phyloP scores from a whole-genome alignment of 2,888 invertebrate species.

The Tetrapedia diversipes region DNA sequence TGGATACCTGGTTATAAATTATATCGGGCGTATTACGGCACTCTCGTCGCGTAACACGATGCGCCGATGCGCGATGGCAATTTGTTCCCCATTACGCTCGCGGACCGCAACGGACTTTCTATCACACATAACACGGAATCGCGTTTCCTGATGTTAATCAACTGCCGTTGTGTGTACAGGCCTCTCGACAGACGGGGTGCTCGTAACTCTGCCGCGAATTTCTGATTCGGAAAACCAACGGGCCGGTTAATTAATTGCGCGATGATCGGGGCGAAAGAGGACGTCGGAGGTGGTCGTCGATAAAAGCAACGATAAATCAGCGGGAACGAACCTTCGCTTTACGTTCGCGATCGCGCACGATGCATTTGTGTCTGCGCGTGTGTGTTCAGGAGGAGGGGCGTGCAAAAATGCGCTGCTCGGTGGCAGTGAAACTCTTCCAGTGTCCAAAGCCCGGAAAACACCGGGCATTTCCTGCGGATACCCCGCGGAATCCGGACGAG shows the following conservation, averaged over 20 bases:
- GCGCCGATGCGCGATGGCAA: constrained; percentile 19
- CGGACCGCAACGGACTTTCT: constrained; percentile 42
- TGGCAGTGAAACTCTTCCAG: constrained; percentile 3
- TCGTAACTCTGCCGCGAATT: not conserved
- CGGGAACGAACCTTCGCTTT: not conserved
- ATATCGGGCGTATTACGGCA: constrained; percentile 3
- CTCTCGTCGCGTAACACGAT: constrained; percentile 11
- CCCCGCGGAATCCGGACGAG: constrained; percentile 16
- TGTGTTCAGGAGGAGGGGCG: too few relatives aligned
- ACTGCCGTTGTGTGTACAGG: constrained; percentile 4
- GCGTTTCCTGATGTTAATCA: constrained; percentile 41
- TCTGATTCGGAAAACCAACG: not conserved
- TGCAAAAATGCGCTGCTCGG: not conserved
- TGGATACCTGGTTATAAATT: constrained; percentile 41
- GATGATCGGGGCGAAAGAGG: not conserved
- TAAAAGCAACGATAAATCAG: not conserved
- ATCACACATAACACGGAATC: constrained; percentile 33
- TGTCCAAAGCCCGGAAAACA: constrained; percentile 12
- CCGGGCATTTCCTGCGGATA: constrained; percentile 48
- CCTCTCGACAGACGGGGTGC: not conserved
- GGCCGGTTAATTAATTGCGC: constrained; percentile 22
- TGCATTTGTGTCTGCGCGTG: not conserved
- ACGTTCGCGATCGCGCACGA: not conserved
- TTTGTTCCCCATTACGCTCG: constrained; percentile 48
- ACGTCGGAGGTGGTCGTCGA: not conserved